Base-by-base conservation (phyloP, 1,140 invertebrate species). In the Lasioglossum albipes region DNA sequence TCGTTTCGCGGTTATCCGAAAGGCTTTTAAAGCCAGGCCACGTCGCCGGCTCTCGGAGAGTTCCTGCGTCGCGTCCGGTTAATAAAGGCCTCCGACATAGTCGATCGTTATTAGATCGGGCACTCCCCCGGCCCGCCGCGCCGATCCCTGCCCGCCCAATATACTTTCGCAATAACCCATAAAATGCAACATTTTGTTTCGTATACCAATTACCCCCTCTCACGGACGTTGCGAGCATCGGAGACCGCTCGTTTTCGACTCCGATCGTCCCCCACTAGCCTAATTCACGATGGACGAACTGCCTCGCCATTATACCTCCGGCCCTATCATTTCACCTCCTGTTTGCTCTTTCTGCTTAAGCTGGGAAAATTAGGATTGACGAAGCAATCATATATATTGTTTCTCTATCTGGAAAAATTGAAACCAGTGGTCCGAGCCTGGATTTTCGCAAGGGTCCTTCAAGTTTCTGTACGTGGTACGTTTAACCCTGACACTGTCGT, bases 31-130 rank as follows among this genome's bases (percentile, higher is more conserved):
- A 87, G 18, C 77, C 68, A 42, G 45, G 74, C 64, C 84, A 57
- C 79, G 41, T 76, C 41, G 41, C 74, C 41, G 68, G 75, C 77
- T 72, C 57, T 16, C 7, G 52, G 52, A 57, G 64, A 27, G 54
- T 84, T 85, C 84, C 85, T 88, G 77, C 81, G 87, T 90, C 89
- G 77, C 81, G 87, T 90, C 89, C 84, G 86, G 86, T 92, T 93
- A 93, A 93, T 93, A 92, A 92, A 93, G 89, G 90, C 90, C 88
- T 93, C 88, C 81, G 87, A 87, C 87, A 74, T 90, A 90, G 89
- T 88, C 91, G 90, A 93, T 92, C 91, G 90, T 93, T 93, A 93
- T 93, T 93, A 91, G 91, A 93, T 93, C 90, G 90, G 91, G 89
- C 91, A 92, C 92, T 90, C 91, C 92, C 88, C 88, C 86, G 79